Evolutionary conservation across 1,140 invertebrate genomes (phyloP).

Genomic region (Cherax destructor): DNA sequence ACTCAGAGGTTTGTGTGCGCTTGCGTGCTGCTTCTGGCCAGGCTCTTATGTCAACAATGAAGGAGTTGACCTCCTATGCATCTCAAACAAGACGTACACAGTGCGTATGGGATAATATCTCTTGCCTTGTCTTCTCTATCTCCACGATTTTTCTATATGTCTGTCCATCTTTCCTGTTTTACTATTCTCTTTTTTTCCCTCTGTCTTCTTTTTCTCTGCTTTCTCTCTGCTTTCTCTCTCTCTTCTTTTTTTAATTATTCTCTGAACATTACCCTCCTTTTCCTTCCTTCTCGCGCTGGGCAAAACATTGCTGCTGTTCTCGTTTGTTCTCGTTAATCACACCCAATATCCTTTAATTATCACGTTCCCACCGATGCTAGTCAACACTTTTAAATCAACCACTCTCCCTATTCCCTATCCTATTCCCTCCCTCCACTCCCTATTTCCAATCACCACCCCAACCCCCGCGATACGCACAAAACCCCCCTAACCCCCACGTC

Average conservation of each 20-base stretch:
- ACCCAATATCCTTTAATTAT: too few relatives aligned
- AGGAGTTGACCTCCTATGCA: too few relatives aligned
- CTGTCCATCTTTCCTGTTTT: background rate
- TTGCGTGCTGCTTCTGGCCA: too few relatives aligned
- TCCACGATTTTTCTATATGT: too few relatives aligned
- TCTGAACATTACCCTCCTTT: background rate
- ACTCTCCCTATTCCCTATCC: background rate
- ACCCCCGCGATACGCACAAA: background rate
- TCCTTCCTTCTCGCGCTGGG: background rate
- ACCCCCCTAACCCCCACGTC: constrained; percentile 32
- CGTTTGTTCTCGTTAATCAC: too few relatives aligned
- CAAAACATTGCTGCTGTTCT: too few relatives aligned
- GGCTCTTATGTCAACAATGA: too few relatives aligned
- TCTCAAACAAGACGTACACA: too few relatives aligned
- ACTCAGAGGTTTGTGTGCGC: too few relatives aligned
- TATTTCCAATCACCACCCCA: background rate
- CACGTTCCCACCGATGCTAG: too few relatives aligned
- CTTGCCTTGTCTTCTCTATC: too few relatives aligned
- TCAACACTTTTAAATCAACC: background rate
- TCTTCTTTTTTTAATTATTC: background rate
- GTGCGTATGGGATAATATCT: too few relatives aligned
- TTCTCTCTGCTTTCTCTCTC: background rate
- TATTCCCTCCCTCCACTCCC: constrained; percentile 15
- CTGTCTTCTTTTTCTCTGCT: background rate
- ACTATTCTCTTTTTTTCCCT: background rate